Evolutionary conservation across 2,797 vertebrate genomes (phyloP).

Genomic region (Decapterus maruadsi): DNA sequence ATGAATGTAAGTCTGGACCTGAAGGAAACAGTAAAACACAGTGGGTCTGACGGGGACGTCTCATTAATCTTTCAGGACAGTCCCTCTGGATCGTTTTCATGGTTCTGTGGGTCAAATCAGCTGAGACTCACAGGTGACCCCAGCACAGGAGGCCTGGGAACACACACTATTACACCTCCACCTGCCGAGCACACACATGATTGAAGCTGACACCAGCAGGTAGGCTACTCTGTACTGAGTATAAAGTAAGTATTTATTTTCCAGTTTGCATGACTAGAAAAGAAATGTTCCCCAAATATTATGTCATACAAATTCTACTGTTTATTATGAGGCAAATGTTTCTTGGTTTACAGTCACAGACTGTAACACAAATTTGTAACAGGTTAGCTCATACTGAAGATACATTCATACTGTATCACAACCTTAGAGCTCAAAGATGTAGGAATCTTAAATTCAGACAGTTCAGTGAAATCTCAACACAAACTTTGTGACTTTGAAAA

Average conservation of each 20-base stretch:
- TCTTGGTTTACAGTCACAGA: no score
- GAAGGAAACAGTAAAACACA: neutral
- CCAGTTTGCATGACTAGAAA: neutral
- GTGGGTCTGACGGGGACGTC: conserved; percentile 2
- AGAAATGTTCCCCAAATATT: neutral
- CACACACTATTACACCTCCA: conserved; percentile 35
- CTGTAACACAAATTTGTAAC: no score
- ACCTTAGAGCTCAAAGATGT: no score
- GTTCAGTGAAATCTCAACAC: no score
- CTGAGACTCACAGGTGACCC: conserved; percentile 27
- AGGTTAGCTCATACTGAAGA: no score
- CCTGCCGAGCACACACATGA: neutral
- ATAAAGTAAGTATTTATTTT: no score
- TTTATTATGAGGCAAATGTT: no score
- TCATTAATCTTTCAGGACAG: conserved; percentile 45
- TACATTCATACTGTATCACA: no score
- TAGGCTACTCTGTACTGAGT: neutral
- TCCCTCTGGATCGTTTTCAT: conserved; percentile 17
- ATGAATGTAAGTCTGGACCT: neutral
- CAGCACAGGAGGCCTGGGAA: conserved; percentile 10
- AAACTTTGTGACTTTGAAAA: no score
- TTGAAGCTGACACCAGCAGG: neutral
- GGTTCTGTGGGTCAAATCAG: conserved; percentile 40
- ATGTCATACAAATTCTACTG: no score
- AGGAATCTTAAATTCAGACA: no score